Conservation (phyloP, 2,888 invertebrate genomes). For the Mycalesis mineus region DNA sequence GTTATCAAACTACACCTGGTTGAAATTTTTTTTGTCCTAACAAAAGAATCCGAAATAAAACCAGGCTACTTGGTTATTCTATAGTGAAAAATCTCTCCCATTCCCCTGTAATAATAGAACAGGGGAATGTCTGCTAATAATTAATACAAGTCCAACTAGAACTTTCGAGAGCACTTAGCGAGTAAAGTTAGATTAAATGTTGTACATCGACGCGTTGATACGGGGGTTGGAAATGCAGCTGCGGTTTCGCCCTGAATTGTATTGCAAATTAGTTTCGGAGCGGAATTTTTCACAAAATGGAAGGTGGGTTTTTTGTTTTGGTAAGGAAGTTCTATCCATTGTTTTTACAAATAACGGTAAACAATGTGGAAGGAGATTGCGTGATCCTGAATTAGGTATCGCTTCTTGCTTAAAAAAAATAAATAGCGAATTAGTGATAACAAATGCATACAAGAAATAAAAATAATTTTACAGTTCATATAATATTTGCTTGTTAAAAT, state of each 20-base stretch:
- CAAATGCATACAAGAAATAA: too few relatives aligned
- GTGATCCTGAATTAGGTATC: neutral
- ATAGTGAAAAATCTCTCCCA: conserved; percentile 28
- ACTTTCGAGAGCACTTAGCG: conserved; percentile 51
- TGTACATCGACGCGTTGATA: conserved; percentile 58
- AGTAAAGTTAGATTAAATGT: conserved; percentile 68
- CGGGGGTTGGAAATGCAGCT: conserved; percentile 47
- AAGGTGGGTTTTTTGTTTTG: conserved; percentile 3
- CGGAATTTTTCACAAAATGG: conserved; percentile 21
- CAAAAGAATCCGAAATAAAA: neutral
- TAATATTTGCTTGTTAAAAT: too few relatives aligned
- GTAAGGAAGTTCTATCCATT: neutral
- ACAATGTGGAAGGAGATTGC: neutral
- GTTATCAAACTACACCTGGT: too few relatives aligned
- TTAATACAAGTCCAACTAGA: conserved; percentile 48
- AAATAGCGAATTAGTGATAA: too few relatives aligned
- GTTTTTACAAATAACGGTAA: neutral
- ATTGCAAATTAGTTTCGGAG: conserved; percentile 55
- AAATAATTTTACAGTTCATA: too few relatives aligned
- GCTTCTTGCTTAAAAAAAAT: too few relatives aligned
- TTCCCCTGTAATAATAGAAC: conserved; percentile 27
- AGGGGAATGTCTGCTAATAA: conserved; percentile 35
- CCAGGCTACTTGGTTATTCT: conserved; percentile 7
- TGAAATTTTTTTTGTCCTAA: too few relatives aligned
- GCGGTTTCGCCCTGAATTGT: conserved; percentile 49